Percentiles rank a stretch among this genome's conserved stretches.
Evolutionary conservation across 2,888 invertebrate genomes (phyloP).

Genomic region (Caenorhabditis japonica): DNA sequence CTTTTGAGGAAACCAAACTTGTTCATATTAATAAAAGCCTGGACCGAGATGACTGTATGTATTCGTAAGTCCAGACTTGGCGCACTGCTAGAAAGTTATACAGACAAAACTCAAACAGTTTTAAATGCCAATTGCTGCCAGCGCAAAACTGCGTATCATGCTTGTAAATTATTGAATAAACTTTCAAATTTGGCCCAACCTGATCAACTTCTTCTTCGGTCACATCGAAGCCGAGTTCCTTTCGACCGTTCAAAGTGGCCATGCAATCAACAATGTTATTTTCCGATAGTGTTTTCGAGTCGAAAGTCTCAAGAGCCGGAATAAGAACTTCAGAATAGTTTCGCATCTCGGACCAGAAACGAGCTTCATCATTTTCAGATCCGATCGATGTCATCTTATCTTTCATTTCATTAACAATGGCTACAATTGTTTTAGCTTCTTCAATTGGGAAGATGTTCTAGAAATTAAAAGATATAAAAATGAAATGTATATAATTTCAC

Average conservation of each 20-base stretch:
- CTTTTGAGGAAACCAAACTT: background rate
- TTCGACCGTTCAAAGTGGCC: slow-evolving; percentile 15
- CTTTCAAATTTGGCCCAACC: too few species aligned
- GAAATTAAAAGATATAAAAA: background rate
- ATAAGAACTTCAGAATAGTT: background rate
- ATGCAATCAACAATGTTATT: slow-evolving; percentile 20
- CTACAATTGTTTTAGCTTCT: slow-evolving; percentile 26
- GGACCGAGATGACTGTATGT: too few species aligned
- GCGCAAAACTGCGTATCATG: too few species aligned
- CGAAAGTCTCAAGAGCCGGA: slow-evolving; percentile 25
- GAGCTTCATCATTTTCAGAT: background rate
- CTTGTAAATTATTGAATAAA: too few species aligned
- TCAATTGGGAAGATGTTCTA: slow-evolving; percentile 12
- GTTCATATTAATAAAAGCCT: too few species aligned
- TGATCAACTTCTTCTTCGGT: slow-evolving; percentile 22
- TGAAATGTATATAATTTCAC: background rate
- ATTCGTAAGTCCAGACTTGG: too few species aligned
- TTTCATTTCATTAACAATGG: slow-evolving; percentile 13
- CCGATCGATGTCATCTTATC: background rate
- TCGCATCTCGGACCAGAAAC: slow-evolving; percentile 6
- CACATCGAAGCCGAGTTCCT: slow-evolving; percentile 16
- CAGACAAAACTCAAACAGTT: too few species aligned
- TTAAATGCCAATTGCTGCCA: too few species aligned
- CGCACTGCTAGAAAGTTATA: too few species aligned
- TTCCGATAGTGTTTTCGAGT: slow-evolving; percentile 13